phyloP scores from a whole-genome alignment of 2,113 vertebrate genomes.

The Semnornis frantzii region DNA sequence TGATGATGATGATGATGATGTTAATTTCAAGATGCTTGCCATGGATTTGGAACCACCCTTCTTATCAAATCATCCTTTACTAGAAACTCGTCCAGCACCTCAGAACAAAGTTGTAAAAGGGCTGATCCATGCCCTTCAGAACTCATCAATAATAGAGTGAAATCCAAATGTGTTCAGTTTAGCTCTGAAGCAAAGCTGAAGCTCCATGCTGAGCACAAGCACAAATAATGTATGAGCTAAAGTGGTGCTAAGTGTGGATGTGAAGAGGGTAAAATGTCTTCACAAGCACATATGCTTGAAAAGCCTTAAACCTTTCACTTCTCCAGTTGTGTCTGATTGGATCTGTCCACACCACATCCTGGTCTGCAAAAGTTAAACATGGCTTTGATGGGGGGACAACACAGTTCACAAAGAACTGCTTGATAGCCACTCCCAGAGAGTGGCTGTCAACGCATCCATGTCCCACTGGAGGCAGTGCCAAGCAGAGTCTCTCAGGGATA shows the following conservation, averaged over 20 bases:
- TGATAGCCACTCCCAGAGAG: too few relatives aligned
- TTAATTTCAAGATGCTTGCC: slow-evolving; percentile 64
- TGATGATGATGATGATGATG: too few relatives aligned
- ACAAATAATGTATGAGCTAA: neutral
- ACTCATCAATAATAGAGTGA: neutral
- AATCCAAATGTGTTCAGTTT: slow-evolving; percentile 14
- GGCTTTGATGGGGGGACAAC: too few relatives aligned
- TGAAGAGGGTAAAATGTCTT: neutral
- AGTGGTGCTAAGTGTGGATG: neutral
- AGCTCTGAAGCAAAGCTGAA: neutral
- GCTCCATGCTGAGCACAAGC: neutral
- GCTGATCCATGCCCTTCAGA: slow-evolving; percentile 2
- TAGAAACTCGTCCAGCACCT: neutral
- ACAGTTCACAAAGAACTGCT: too few relatives aligned
- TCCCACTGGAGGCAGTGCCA: too few relatives aligned
- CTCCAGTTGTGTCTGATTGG: neutral
- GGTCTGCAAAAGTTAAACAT: too few relatives aligned
- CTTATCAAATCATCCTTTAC: slow-evolving; percentile 21
- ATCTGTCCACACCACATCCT: too few relatives aligned
- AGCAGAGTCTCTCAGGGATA: too few relatives aligned
- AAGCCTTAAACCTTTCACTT: neutral
- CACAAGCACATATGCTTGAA: neutral
- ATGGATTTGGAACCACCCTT: slow-evolving; percentile 34
- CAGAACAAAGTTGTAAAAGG: neutral
- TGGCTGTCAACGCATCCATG: too few relatives aligned